Conservation (phyloP, 2,797 vertebrate species). For the Chiroxiphia lanceolata region DNA sequence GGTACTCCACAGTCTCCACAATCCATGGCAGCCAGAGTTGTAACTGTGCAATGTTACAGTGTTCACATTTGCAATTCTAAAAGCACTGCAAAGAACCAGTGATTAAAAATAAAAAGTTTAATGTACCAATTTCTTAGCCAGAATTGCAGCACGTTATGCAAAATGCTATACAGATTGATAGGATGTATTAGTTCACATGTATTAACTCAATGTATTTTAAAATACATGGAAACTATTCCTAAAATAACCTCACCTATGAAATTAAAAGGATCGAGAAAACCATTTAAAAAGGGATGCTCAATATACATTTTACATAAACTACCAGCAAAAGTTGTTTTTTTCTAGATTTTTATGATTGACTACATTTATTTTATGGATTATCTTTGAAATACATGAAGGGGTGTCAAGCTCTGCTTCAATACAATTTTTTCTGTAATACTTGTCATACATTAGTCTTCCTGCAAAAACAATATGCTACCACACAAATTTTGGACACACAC, state of each 20-base stretch:
- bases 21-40: background rate
- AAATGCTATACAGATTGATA: background rate
- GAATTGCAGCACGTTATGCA: background rate
- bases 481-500: background rate
- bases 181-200: background rate
- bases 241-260: background rate
- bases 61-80: background rate
- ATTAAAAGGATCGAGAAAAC: background rate
- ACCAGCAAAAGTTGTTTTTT: background rate
- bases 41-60: background rate
- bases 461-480: background rate
- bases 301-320: background rate
- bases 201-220: background rate
- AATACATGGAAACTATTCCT: background rate
- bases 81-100: background rate
- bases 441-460: background rate
- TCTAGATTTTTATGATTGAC: background rate
- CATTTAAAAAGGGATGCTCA: background rate
- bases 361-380: background rate
- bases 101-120: background rate
- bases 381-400: background rate
- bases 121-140: background rate
- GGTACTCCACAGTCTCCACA: background rate
- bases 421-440: background rate
- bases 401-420: background rate